Conservation (phyloP, 2,113 vertebrate species). For the Nansenia antarctica region DNA sequence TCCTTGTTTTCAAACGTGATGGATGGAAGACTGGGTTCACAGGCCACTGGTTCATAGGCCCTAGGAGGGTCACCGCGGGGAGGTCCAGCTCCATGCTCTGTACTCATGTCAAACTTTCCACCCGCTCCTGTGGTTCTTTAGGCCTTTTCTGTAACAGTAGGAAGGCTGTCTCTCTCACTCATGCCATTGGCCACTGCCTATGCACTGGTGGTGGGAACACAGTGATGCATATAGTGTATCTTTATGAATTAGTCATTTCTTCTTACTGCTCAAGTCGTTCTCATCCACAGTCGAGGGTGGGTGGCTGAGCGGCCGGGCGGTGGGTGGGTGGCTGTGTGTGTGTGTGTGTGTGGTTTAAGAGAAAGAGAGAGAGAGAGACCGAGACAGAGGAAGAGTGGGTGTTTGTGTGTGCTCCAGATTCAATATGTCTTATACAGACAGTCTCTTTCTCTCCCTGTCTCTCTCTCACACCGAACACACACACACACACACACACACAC, state of each 20-base stretch:
- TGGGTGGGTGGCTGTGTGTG: neutral
- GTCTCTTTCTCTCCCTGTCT: conserved; percentile 26
- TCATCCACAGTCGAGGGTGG: neutral
- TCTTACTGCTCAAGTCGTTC: conserved; percentile 1
- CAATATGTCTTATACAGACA: conserved; percentile 63
- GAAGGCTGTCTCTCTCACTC: neutral
- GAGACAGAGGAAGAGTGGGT: conserved; percentile 56
- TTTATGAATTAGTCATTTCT: conserved; percentile 30
- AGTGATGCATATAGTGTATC: conserved; percentile 7
- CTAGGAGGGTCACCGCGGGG: conserved; percentile 49
- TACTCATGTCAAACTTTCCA: conserved; percentile 13
- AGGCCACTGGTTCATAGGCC: conserved; percentile 47
- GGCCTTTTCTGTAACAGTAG: neutral
- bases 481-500: neutral
- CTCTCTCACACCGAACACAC: neutral
- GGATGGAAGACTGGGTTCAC: conserved; percentile 65
- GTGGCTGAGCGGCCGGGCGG: neutral
- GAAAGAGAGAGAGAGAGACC: conserved; percentile 29
- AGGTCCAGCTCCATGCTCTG: conserved; percentile 48
- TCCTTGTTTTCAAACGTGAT: conserved; percentile 57
- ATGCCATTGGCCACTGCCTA: neutral
- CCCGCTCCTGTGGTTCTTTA: neutral
- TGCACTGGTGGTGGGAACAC: neutral
- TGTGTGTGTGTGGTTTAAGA: neutral
- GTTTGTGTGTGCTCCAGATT: conserved; percentile 47